Conservation (phyloP, 2,113 vertebrate species). For the Carollia perspicillata region DNA sequence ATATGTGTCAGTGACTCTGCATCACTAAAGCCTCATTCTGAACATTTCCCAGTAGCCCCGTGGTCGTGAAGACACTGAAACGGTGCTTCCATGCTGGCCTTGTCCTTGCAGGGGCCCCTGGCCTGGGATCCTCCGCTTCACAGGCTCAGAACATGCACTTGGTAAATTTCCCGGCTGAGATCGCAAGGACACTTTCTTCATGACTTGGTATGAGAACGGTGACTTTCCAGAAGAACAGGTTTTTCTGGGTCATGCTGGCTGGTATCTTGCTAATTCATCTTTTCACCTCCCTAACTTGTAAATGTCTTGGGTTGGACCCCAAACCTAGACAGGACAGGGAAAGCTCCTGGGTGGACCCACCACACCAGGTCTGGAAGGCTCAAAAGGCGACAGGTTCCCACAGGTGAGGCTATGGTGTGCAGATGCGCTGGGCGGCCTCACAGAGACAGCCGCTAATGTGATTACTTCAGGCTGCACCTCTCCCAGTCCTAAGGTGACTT, state of each 20-base stretch:
- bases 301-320: neutral
- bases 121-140: neutral
- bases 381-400: neutral
- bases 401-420: neutral
- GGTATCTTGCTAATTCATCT: neutral
- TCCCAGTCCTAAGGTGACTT: neutral
- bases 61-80: neutral
- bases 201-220: neutral
- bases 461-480: neutral
- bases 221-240: slow-evolving; percentile 7
- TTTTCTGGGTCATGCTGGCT: slow-evolving; percentile 29
- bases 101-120: neutral
- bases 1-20: neutral
- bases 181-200: neutral
- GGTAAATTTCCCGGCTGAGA: neutral
- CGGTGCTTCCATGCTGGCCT: neutral
- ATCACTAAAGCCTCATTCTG: neutral
- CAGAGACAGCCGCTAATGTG: rapidly evolving
- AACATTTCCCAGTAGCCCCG: neutral
- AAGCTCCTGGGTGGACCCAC: neutral
- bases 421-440: neutral
- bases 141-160: neutral
- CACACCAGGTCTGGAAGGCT: rapidly evolving
- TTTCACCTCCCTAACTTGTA: neutral
- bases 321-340: neutral